Evolutionary conservation across 2,888 invertebrate genomes (phyloP).

Genomic region (Biston stratarius): DNA sequence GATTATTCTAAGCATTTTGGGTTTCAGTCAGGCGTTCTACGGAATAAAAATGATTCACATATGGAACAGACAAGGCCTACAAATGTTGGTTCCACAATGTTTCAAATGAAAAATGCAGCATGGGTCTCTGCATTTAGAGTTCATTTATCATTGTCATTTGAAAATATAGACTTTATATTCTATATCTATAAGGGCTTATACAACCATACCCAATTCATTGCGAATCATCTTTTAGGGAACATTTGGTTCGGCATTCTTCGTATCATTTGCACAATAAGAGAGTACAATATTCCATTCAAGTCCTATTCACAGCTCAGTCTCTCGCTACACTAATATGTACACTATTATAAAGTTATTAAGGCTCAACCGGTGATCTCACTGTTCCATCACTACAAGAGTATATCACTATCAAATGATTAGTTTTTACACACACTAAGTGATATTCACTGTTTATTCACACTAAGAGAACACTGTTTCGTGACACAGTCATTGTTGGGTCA

Average conservation of each 20-base stretch:
- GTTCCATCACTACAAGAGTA: conserved; percentile 46
- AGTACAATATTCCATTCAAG: conserved; percentile 22
- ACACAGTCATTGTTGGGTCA: conserved; percentile 29
- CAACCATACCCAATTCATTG: background rate
- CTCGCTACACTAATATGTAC: conserved; percentile 75
- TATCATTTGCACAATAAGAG: conserved; percentile 73
- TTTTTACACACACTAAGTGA: conserved; percentile 21
- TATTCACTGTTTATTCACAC: conserved; percentile 6
- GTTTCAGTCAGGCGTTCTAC: conserved; percentile 32
- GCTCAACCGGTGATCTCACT: conserved; percentile 69
- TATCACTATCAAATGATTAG: conserved; percentile 46
- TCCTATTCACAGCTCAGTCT: conserved; percentile 71
- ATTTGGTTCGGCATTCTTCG: conserved; percentile 51
- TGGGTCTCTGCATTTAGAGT: background rate
- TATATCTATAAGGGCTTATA: background rate
- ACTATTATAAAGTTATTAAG: conserved; percentile 76
- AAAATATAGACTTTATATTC: background rate
- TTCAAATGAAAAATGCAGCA: background rate
- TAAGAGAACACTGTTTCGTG: conserved; percentile 39
- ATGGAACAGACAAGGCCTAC: background rate
- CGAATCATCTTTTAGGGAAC: conserved; percentile 27
- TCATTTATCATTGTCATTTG: background rate
- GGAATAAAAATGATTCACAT: conserved; percentile 1
- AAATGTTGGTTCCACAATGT: background rate
- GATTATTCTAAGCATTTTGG: conserved; percentile 29